A percentile compares a stretch with the other conserved stretches of the same genome.
Evolutionary conservation across 1,140 invertebrate genomes (phyloP).

Genomic region (Melitaea cinxia): DNA sequence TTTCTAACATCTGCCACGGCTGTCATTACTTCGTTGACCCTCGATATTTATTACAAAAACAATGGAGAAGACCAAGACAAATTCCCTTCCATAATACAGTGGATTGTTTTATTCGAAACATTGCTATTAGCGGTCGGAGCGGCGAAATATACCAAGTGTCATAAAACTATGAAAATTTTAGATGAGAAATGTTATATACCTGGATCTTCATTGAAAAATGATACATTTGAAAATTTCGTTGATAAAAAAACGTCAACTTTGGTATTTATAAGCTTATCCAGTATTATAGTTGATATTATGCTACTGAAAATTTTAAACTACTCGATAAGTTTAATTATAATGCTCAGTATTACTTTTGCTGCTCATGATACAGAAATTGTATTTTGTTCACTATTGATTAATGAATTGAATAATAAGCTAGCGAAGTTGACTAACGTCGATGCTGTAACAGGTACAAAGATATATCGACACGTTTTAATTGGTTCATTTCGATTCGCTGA

Average conservation of each 20-base stretch:
- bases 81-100: slow-evolving; percentile 22
- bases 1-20: slow-evolving; percentile 5
- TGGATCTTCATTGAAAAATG: slow-evolving; percentile 10
- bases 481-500: slow-evolving; percentile 46
- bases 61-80: neutral
- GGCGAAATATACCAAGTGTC: slow-evolving; percentile 21
- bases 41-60: neutral
- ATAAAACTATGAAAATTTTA: slow-evolving; percentile 37
- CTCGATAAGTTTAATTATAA: slow-evolving; percentile 29
- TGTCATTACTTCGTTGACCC: slow-evolving; percentile 8
- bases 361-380: slow-evolving; percentile 55
- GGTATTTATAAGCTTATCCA: slow-evolving; percentile 25
- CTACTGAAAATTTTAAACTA: slow-evolving; percentile 32
- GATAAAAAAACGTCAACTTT: neutral
- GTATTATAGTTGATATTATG: slow-evolving; percentile 40
- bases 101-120: slow-evolving; percentile 35
- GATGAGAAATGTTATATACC: slow-evolving; percentile 46
- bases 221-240: neutral
- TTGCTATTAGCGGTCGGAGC: slow-evolving; percentile 26
- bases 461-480: slow-evolving; percentile 51
- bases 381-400: slow-evolving; percentile 44
- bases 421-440: slow-evolving; percentile 23
- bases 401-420: slow-evolving; percentile 50
- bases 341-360: slow-evolving; percentile 40
- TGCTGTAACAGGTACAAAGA: slow-evolving; percentile 35